These are phyloP conservation scores for Drosophila parthenogenetica DNA, from an alignment of 2,888 invertebrate species.

Conservation along the genomic window DNA sequence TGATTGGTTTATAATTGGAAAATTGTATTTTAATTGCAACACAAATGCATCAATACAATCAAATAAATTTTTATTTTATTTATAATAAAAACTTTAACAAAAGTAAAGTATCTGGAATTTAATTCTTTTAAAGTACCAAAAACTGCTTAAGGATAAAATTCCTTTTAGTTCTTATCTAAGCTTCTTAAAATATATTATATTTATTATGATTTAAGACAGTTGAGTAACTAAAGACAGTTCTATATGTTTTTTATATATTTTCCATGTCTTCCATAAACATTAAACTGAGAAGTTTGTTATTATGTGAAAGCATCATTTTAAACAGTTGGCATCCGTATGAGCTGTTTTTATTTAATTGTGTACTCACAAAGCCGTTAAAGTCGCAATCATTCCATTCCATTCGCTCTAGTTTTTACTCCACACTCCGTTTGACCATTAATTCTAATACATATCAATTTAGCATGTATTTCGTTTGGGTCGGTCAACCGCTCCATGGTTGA, in stretches of 20 bases:
- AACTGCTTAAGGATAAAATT: background rate
- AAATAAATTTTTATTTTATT: background rate
- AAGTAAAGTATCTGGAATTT: background rate
- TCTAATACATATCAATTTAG: slow-evolving; percentile 76
- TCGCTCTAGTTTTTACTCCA: background rate
- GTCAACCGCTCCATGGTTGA: slow-evolving; percentile 57
- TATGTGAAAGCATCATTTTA: background rate
- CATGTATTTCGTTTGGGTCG: slow-evolving; percentile 67
- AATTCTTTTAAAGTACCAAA: background rate
- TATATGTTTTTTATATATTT: background rate
- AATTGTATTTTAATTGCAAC: slow-evolving; percentile 35
- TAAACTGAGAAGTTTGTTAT: background rate
- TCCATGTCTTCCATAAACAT: background rate
- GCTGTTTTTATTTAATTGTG: slow-evolving; percentile 19
- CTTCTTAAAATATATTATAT: background rate
- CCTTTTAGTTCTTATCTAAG: background rate
- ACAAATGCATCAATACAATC: slow-evolving; percentile 10
- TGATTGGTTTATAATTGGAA: slow-evolving; percentile 37
- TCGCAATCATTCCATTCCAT: slow-evolving; percentile 9
- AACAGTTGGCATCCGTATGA: slow-evolving; percentile 7
- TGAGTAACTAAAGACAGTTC: background rate
- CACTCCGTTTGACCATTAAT: slow-evolving; percentile 59
- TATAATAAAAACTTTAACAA: background rate
- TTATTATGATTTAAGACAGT: background rate
- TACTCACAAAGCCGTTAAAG: slow-evolving; percentile 12